Evolutionary conservation across 2,797 vertebrate species (phyloP).

Genomic region (Naso thynnoides): DNA sequence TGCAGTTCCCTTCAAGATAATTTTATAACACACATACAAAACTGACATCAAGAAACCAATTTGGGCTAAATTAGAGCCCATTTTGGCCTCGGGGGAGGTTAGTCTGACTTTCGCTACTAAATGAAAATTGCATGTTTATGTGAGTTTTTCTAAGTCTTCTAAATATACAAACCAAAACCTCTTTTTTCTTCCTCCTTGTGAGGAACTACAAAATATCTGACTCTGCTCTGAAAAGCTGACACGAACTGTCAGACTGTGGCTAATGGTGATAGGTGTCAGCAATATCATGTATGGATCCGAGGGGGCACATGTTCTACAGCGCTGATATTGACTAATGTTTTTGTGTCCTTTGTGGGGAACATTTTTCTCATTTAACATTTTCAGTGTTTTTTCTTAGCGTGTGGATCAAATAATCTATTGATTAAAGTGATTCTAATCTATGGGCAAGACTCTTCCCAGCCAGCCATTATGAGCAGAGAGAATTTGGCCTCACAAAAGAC

Average conservation of each 20-base stretch:
- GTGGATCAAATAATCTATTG: slow-evolving; percentile 24
- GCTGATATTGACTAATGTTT: slow-evolving; percentile 17
- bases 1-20: not conserved
- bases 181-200: not conserved
- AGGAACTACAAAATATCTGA: slow-evolving; percentile 26
- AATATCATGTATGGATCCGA: slow-evolving; percentile 44
- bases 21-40: slow-evolving; percentile 6
- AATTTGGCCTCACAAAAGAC: not conserved
- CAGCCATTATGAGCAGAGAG: not conserved
- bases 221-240: slow-evolving; percentile 11
- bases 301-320: slow-evolving; percentile 9
- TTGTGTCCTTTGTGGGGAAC: slow-evolving; percentile 6
- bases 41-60: slow-evolving; percentile 21
- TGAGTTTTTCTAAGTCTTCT: slow-evolving; percentile 15
- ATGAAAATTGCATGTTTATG: slow-evolving; percentile 20
- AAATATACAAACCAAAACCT: slow-evolving; percentile 10
- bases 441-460: not conserved
- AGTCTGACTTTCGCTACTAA: slow-evolving; percentile 11
- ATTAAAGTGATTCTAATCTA: slow-evolving; percentile 13
- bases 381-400: not conserved
- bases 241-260: slow-evolving; percentile 25
- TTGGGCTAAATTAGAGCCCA: slow-evolving; percentile 20
- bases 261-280: slow-evolving; percentile 50
- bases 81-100: slow-evolving; percentile 5
- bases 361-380: slow-evolving; percentile 9